Evolutionary conservation across 2,113 vertebrate species (phyloP), one percentile per base, ranked within the genome.

Genomic region (Leptobrachium leishanense): DNA sequence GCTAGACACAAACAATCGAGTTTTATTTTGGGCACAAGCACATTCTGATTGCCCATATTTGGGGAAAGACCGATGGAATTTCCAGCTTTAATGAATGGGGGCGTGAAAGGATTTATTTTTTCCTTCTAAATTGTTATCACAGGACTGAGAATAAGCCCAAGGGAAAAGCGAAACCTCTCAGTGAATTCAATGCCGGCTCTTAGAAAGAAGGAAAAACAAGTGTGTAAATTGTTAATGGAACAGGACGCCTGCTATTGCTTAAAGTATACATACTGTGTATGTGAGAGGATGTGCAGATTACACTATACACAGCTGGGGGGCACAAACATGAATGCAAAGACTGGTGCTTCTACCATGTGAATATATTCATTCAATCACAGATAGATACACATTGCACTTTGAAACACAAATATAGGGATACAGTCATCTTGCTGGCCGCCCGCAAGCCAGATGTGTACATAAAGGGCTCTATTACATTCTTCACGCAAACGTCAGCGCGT

Each of bases 121-220:
- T 81, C 74, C 78, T 72, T 81, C 53, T 68, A 74, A 81, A 81
- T 81, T 81, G 78, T 81, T 74, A 74, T 74, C 71, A 62, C 78
- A 81, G 72, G 78, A 53, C 20, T 73, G 64, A 6, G 41, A 11
- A 74, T 43, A 80, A 74, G 31, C 77, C 71, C 78, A 39, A 15
- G 72, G 72, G 78, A 59, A 20, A 81, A 57, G 54, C 5, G 59
- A 65, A 31, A 31, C 20, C 20, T 31, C 67, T 81, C 64, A 74
- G 67, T 74, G 78, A 20, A 54, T 64, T 6, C 72, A 74, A 71
- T 74, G 78, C 68, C 70, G 57, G 12, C 68, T 15, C 13, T 59
- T 43, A 5, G 44, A 11, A 43, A 31, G 69, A 73, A n/a, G 62
- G 77, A 71, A 68, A 6, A 74, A 31, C 41, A 41, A 64, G 78